Percentiles rank a stretch among this genome's conserved stretches.
phyloP scores from a whole-genome alignment of 2,113 vertebrate species.

The Sus scrofa region DNA sequence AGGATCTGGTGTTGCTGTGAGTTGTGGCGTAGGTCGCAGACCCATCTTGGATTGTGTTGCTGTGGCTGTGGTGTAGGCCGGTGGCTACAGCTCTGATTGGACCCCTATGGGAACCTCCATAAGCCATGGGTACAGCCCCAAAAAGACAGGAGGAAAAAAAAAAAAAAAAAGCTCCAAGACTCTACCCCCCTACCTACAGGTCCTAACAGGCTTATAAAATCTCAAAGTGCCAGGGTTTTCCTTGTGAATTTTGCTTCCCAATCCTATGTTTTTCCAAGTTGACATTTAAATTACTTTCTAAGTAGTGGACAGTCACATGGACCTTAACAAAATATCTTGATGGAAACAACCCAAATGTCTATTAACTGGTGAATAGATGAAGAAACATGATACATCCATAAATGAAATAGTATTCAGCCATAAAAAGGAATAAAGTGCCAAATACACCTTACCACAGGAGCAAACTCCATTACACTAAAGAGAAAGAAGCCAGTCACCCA shows the following conservation, averaged over 20 bases:
- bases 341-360: constrained; percentile 13
- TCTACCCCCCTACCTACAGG: constrained; percentile 4
- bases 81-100: too few relatives aligned
- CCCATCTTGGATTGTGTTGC: too few relatives aligned
- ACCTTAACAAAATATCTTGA: not conserved
- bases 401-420: not conserved
- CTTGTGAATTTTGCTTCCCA: constrained; percentile 34
- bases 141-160: too few relatives aligned
- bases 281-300: constrained; percentile 15
- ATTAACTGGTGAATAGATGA: not conserved
- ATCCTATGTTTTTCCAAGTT: not conserved
- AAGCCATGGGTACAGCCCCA: too few relatives aligned
- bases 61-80: too few relatives aligned
- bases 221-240: not conserved
- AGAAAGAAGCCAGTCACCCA: constrained; percentile 27
- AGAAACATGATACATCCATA: not conserved
- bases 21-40: too few relatives aligned
- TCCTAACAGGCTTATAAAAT: constrained; percentile 1
- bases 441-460: not conserved
- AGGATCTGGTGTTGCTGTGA: too few relatives aligned
- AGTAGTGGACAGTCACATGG: not conserved
- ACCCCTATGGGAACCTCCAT: too few relatives aligned
- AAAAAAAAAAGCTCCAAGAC: not conserved
- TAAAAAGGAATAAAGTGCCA: not conserved
- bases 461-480: not conserved